phyloP scores from a whole-genome alignment of 2,888 invertebrate genomes.

The Lingula anatina region DNA sequence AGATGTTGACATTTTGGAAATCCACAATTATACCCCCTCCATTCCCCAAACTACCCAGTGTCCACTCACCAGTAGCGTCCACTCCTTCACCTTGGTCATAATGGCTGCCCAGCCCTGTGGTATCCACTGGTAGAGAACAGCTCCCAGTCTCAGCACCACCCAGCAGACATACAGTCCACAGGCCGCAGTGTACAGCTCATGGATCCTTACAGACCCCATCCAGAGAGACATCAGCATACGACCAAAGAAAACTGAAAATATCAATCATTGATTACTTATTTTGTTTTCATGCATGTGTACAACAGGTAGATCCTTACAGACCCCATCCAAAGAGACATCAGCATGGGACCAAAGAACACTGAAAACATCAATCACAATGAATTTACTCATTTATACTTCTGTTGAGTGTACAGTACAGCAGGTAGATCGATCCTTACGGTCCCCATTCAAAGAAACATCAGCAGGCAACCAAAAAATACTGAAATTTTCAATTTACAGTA shows the following conservation, averaged over 20 bases:
- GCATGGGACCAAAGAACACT: conserved; percentile 83
- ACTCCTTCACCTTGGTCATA: conserved; percentile 45
- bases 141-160: conserved; percentile 78
- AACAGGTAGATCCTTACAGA: conserved; percentile 78
- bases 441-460: conserved; percentile 81
- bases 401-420: conserved; percentile 96
- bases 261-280: too few relatives aligned
- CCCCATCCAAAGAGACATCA: conserved; percentile 81
- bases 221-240: conserved; percentile 82
- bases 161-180: conserved; percentile 93
- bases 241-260: conserved; percentile 82
- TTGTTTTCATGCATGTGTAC: too few relatives aligned
- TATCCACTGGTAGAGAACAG: conserved; percentile 78
- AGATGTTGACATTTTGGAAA: too few relatives aligned
- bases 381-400: too few relatives aligned
- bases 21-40: too few relatives aligned
- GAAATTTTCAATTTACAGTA: conserved; percentile 20
- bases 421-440: conserved; percentile 74
- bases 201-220: conserved; percentile 70
- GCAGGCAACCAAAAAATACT: conserved; percentile 81
- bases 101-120: conserved; percentile 76
- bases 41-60: too few relatives aligned
- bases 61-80: conserved; percentile 51
- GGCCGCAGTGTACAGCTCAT: conserved; percentile 93
- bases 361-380: too few relatives aligned